Base-by-base conservation (phyloP, 2,113 vertebrate genomes). In the Alaudala cheleensis region DNA sequence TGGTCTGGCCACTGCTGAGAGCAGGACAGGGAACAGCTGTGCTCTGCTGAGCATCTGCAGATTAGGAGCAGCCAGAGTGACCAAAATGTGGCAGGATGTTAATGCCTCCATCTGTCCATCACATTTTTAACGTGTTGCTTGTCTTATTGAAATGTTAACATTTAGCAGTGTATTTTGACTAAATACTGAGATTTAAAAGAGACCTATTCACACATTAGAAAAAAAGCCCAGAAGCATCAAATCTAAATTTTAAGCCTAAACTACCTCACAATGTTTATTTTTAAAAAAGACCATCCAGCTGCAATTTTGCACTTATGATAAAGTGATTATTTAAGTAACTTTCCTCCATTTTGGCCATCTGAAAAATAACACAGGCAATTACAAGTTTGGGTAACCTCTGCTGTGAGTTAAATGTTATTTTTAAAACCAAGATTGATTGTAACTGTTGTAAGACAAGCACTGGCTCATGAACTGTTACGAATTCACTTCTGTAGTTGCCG, bases 51-150 rank as follows among this genome's bases (percentile, higher is more conserved):
- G 77, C 65, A 88, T 33, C 64, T 22, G 1, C 61, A 71, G 65
- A 42, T 40, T 8, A 56, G 65, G 53, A 87, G 69, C 6, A 61
- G 51, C 29, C 5, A 0, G 47, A 51, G 28, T 1, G 25, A 45
- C 21, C 40, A 72, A 37, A 82, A 24, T 0, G 50, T 25, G 42
- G 61, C 40, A 62, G 29, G 29, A 67, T 23, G 10, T 42, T 18
- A 62, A 74, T 8, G 56, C 56, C 72, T 51, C 42, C 15, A 21
- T 24, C 71, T 60, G 69, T 8, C 39, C 83, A 51, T 6, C 47
- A 73, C 10, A 3, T 0, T 13, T 29, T 57, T 34, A 77, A 73
- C 0, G 0, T 9, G 23, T 31, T 33, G 47, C 53, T 14, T 47
- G 51, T 29, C 54, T 23, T 31, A 62, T 1, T 61, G 34, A 53